Evolutionary conservation across 2,888 invertebrate species (phyloP).

Genomic region (Litoditis marina): DNA sequence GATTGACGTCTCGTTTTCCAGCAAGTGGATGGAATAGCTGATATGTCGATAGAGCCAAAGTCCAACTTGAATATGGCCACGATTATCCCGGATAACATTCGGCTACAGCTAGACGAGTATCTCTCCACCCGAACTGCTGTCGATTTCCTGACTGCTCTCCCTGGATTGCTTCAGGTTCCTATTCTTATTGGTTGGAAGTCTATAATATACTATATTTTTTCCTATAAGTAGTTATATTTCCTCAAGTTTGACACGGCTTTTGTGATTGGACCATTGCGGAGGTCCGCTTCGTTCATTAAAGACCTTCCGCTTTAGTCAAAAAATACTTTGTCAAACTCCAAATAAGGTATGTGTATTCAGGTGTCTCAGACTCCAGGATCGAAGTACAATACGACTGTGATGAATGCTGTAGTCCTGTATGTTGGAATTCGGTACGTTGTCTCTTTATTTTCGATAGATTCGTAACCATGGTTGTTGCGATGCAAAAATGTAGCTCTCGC

Average conservation of each 20-base stretch:
- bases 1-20: constrained; percentile 21
- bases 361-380: constrained; percentile 73
- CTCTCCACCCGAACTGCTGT: constrained; percentile 72
- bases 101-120: constrained; percentile 87
- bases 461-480: too few species aligned
- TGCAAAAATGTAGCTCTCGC: too few species aligned
- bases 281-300: too few species aligned
- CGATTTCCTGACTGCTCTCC: constrained; percentile 65
- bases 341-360: constrained; percentile 62
- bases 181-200: too few species aligned
- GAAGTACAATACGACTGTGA: constrained; percentile 87
- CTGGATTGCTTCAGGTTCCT: constrained; percentile 62
- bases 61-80: constrained; percentile 50
- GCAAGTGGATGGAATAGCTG: constrained; percentile 59
- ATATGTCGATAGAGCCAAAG: constrained; percentile 59
- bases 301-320: too few species aligned
- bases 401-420: constrained; percentile 94
- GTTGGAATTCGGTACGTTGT: constrained; percentile 71
- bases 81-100: constrained; percentile 50
- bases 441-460: too few species aligned
- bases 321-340: too few species aligned
- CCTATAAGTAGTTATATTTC: too few species aligned
- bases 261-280: too few species aligned
- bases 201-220: constrained; percentile 63
- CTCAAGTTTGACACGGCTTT: too few species aligned